These are phyloP conservation scores for Campylorhamphus procurvoides DNA, from an alignment of 2,113 vertebrate species.

Conservation along the genomic window DNA sequence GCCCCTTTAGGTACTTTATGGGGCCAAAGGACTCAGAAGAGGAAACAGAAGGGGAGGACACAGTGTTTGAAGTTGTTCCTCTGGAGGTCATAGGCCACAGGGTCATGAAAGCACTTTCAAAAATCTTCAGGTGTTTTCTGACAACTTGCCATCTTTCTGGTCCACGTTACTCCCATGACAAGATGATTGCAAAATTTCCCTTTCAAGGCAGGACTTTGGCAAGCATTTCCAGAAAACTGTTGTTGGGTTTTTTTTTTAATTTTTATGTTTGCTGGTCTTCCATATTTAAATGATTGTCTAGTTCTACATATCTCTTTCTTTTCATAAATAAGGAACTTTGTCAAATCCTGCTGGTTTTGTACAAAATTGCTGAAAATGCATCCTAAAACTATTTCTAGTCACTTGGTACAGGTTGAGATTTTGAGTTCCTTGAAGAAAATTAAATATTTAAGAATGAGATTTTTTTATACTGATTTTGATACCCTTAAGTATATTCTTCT, in stretches of 20 bases:
- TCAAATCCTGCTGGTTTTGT: neutral
- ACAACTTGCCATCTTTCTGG: neutral
- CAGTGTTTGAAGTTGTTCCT: neutral
- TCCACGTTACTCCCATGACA: neutral
- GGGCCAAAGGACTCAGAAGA: neutral
- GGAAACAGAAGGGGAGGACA: neutral
- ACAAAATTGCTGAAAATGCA: neutral
- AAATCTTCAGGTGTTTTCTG: neutral
- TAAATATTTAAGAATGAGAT: neutral
- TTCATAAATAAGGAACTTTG: neutral
- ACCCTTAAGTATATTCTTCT: neutral
- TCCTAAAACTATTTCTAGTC: neutral
- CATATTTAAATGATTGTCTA: neutral
- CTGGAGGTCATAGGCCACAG: neutral
- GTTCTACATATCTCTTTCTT: neutral
- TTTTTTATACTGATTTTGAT: neutral
- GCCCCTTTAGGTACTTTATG: neutral
- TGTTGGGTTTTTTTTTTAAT: fast-evolving
- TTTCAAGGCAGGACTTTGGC: neutral
- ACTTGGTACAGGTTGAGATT: neutral
- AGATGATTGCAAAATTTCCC: neutral
- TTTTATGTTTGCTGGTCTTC: neutral
- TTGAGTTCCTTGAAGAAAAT: neutral
- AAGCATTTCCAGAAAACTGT: neutral
- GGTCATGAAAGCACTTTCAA: neutral